Base-by-base conservation (phyloP, 2,113 vertebrate genomes). In the Phaethornis superciliosus region DNA sequence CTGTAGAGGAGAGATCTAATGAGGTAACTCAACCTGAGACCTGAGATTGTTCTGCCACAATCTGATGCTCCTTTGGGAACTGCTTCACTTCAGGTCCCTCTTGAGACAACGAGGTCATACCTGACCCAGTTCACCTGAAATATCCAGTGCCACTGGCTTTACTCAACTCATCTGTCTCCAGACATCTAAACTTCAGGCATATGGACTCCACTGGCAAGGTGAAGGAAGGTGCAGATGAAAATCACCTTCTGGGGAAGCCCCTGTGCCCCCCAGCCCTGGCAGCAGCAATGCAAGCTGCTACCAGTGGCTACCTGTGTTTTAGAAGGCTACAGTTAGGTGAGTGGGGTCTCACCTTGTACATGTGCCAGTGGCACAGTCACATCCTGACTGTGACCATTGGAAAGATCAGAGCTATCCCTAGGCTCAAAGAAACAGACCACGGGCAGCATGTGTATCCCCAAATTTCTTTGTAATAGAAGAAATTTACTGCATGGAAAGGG, bases 401-500 rank as follows among this genome's bases (percentile, higher is more conserved):
- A 59, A 56, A 18, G 37, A 24, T 33, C 68, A 58, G 70, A 63
- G 37, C 59, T 54, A 17, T 37, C 58, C 8, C 47, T n/a, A 64
- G 71, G 77, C 33, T 75, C 75, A 24, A 47, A 88, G 52, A 40
- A 13, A 82, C 46, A 74, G 52, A 67, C 27, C 83, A 70, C 24
- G 76, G 80, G 59, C 85, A 74, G 65, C 22, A 80, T 10, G 32
- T 83, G 74, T 55, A 27, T 74, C 76, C 76, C 49, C 51, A 40
- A 42, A 15, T 54, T 76, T 85, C 49, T 82, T 69, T 62, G 33
- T n/a, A 85, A 87, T 68, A 0, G 0, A 89, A 19, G 23, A 5
- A 77, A 62, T 85, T 85, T 62, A 55, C 32, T 70, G 82, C 55
- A 70, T 81, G 82, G 56, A 81, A 75, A 95, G 28, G 33, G 62